A percentile compares a stretch with the other conserved stretches of the same genome.
These are phyloP conservation scores for Falco naumanni DNA, from an alignment of 2,797 vertebrate genomes.

Conservation along the genomic window DNA sequence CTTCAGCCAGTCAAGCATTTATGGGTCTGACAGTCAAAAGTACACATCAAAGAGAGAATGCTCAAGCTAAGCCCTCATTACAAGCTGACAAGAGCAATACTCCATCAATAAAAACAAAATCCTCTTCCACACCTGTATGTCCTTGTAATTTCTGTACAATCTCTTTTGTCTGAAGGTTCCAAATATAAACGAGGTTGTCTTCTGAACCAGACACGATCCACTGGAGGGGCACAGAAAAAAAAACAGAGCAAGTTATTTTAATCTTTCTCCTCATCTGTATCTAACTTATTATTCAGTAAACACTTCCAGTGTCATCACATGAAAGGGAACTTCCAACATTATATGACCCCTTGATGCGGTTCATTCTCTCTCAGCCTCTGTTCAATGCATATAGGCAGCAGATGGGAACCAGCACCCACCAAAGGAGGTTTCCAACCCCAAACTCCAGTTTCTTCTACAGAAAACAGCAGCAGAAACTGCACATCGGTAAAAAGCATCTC, in stretches of 20 bases:
- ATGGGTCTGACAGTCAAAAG: not conserved
- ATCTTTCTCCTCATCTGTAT: not conserved
- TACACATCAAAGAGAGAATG: not conserved
- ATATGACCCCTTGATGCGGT: rapidly evolving
- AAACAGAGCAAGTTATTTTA: not conserved
- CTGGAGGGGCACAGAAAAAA: slow-evolving; percentile 69
- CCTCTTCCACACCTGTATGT: slow-evolving; percentile 88
- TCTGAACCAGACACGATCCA: slow-evolving; percentile 99
- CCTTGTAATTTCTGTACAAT: slow-evolving; percentile 99
- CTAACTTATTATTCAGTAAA: not conserved
- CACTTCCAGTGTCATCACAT: rapidly evolving
- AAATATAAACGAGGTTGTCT: slow-evolving; percentile 98
- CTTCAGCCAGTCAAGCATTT: not conserved
- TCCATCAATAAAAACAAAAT: not conserved
- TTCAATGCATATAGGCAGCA: not conserved
- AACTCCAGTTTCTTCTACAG: not conserved
- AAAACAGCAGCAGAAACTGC: not conserved
- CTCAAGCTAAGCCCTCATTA: not conserved
- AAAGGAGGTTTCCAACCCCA: not conserved
- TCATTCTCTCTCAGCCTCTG: not conserved
- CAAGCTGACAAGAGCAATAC: not conserved
- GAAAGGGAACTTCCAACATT: not conserved
- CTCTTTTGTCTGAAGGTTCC: slow-evolving; percentile 99
- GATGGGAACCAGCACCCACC: not conserved
- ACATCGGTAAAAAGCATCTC: not conserved